Conservation (phyloP, 1,140 invertebrate species). For the Tyrophagus putrescentiae region DNA sequence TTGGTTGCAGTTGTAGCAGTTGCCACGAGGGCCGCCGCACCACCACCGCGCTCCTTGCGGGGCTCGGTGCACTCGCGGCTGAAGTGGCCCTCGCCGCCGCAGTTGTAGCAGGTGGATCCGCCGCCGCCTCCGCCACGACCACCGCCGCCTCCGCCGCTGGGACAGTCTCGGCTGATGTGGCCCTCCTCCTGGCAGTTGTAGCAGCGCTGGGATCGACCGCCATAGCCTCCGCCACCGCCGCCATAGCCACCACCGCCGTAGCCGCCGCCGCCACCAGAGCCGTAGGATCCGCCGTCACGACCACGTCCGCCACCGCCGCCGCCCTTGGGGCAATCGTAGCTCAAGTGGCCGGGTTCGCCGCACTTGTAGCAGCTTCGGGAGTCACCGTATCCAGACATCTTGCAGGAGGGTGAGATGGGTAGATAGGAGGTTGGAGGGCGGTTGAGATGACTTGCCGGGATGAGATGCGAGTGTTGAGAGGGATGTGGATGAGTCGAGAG, state of each 20-base stretch:
- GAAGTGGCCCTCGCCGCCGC: slow-evolving; percentile 27
- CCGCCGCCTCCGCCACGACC: slow-evolving; percentile 9
- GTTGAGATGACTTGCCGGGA: too few species aligned
- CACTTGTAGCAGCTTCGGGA: slow-evolving; percentile 29
- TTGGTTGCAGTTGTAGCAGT: not conserved
- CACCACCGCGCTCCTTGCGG: not conserved
- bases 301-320: slow-evolving; percentile 14
- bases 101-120: slow-evolving; percentile 23
- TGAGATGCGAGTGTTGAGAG: too few species aligned
- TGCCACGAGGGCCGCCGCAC: not conserved
- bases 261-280: slow-evolving; percentile 20
- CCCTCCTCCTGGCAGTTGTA: slow-evolving; percentile 26
- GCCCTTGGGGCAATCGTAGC: slow-evolving; percentile 33
- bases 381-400: slow-evolving; percentile 2
- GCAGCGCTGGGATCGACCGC: slow-evolving; percentile 15
- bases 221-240: slow-evolving; percentile 31
- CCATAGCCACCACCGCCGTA: slow-evolving; percentile 34
- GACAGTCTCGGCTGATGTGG: slow-evolving; percentile 29
- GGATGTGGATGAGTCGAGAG: too few species aligned
- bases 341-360: slow-evolving; percentile 33
- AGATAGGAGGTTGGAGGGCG: too few species aligned
- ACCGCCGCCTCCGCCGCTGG: slow-evolving; percentile 21
- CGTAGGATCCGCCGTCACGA: slow-evolving; percentile 1
- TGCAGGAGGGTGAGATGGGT: too few species aligned
- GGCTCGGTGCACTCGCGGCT: slow-evolving; percentile 9